A percentile compares a stretch with the other conserved stretches of the same genome.
Conservation (phyloP, 2,797 vertebrate genomes). For the Valencia hispanica region DNA sequence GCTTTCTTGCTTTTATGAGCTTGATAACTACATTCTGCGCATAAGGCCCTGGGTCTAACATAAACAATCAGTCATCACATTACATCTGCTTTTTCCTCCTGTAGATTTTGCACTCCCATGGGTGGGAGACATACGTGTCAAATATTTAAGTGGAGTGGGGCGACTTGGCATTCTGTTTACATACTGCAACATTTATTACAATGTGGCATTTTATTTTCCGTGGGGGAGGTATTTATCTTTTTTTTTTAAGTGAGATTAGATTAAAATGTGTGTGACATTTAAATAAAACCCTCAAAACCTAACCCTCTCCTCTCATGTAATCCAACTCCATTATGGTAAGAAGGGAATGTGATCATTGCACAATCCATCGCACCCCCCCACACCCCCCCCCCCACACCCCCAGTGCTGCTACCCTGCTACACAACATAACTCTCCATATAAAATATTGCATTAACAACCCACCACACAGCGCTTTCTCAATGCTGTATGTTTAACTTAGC, state of each 20-base stretch:
- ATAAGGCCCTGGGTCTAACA: neutral
- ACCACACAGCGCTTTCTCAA: neutral
- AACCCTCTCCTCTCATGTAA: neutral
- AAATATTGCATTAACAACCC: constrained; percentile 2
- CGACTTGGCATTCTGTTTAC: neutral
- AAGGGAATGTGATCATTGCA: constrained; percentile 64
- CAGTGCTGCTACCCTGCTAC: constrained; percentile 39
- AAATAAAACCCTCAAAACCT: neutral
- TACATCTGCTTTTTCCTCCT: neutral
- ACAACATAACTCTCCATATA: constrained; percentile 51
- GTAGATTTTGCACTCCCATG: neutral
- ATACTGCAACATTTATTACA: neutral
- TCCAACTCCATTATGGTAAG: constrained; percentile 60
- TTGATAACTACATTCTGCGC: neutral
- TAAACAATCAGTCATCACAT: neutral
- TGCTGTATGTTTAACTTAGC: neutral
- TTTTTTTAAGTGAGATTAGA: neutral
- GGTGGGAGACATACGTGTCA: neutral
- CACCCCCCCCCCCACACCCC: no score
- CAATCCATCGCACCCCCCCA: constrained; percentile 36
- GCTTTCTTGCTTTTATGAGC: neutral
- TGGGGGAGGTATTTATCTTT: neutral
- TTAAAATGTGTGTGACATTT: neutral
- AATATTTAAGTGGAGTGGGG: neutral
- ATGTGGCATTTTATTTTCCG: neutral